Conservation (phyloP, 2,888 invertebrate species). For the Dioctria linearis region DNA sequence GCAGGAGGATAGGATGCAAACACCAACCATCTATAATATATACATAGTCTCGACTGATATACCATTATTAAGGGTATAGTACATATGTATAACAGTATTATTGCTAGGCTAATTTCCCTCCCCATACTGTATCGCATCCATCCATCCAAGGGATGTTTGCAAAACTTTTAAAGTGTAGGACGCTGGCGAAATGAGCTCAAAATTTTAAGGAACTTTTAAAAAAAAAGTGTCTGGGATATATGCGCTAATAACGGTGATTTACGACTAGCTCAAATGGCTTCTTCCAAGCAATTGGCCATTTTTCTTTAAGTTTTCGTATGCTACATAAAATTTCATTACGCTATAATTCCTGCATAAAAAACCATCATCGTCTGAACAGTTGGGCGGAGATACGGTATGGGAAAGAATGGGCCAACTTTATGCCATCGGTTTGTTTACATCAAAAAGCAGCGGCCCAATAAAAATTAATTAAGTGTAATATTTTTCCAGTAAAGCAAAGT, state of each 20-base stretch:
- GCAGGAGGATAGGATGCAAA: no score
- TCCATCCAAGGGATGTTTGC: background rate
- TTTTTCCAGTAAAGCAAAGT: constrained; percentile 58
- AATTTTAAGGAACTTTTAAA: constrained; percentile 38
- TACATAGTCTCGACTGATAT: no score
- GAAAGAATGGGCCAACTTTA: background rate
- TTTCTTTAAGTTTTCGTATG: constrained; percentile 58
- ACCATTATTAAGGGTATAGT: background rate
- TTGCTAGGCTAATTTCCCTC: background rate
- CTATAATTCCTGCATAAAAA: constrained; percentile 57
- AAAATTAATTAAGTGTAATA: constrained; percentile 60
- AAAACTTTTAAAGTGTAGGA: constrained; percentile 1
- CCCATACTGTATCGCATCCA: background rate
- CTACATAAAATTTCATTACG: constrained; percentile 59
- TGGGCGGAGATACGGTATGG: background rate
- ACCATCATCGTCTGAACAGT: constrained; percentile 34
- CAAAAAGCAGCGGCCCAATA: constrained; percentile 56
- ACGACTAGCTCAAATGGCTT: constrained; percentile 57
- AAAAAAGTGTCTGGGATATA: constrained; percentile 54
- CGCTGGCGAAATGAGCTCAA: constrained; percentile 32
- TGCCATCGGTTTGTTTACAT: constrained; percentile 55
- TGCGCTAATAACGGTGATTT: constrained; percentile 58
- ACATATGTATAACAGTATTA: background rate
- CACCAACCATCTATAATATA: no score
- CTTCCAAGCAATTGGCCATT: constrained; percentile 59